A percentile compares a stretch with the other conserved stretches of the same genome.
Conservation (phyloP, 2,888 invertebrate genomes). For the Oscheius sp. region DNA sequence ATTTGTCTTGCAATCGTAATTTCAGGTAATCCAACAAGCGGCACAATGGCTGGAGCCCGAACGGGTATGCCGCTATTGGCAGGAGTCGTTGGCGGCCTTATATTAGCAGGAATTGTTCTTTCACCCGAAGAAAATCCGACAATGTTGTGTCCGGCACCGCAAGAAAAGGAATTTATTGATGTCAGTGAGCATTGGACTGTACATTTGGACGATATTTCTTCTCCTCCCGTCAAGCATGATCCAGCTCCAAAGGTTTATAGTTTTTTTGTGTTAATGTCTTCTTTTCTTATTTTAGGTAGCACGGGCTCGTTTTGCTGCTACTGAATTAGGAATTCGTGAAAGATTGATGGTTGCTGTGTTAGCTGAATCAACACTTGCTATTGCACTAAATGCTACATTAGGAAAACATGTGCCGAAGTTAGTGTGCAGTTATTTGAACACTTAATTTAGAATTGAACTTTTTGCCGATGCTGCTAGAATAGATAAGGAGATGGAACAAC, state of each 20-base stretch:
- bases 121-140: constrained; percentile 14
- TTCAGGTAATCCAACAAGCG: too few species aligned
- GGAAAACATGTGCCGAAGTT: constrained; percentile 77
- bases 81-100: constrained; percentile 50
- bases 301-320: constrained; percentile 90
- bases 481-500: constrained; percentile 54
- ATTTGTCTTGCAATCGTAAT: too few species aligned
- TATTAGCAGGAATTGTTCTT: constrained; percentile 40
- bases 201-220: constrained; percentile 29
- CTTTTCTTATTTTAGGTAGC: constrained; percentile 40
- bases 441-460: constrained; percentile 41
- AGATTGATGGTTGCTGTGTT: constrained; percentile 87
- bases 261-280: neutral
- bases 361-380: constrained; percentile 79
- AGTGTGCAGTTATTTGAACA: neutral
- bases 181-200: constrained; percentile 34
- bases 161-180: constrained; percentile 36
- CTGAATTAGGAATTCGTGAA: constrained; percentile 90
- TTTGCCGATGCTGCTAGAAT: constrained; percentile 61
- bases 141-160: constrained; percentile 5
- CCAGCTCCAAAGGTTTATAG: constrained; percentile 19
- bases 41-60: constrained; percentile 57
- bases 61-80: constrained; percentile 53
- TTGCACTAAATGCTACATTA: constrained; percentile 88
- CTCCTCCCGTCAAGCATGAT: constrained; percentile 11